Evolutionary conservation across 2,113 vertebrate genomes (phyloP), one percentile per base, ranked within the genome.

Genomic region (Callipepla californica): DNA sequence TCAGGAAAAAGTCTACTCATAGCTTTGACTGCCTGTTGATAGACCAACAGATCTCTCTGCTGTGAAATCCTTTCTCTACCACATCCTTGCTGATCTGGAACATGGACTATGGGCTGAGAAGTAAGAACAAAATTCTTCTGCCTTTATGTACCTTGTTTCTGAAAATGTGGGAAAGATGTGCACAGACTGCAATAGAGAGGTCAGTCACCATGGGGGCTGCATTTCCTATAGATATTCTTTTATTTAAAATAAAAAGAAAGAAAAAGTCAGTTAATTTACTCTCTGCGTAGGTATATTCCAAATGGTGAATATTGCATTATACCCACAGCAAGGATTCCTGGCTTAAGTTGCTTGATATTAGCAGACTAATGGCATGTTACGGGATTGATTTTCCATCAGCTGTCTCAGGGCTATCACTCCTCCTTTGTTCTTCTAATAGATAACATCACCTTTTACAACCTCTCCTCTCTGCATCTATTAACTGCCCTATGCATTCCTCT

Each of bases 341-440:
- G 87, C 89, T 91, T 94, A 94, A 80, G 36, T 72, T 90, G 44
- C 72, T 76, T 94, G 89, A 86, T 95, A 90, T 90, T 81, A 92
- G 89, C 58, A 84, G 95, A 66, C 61, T 95, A 77, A 92, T 90
- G 87, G 66, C 68, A 88, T 92, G 89, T 85, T 96, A 85, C 51
- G n/a, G 80, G 42, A 95, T 96, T 88, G 92, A 88, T 95, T 93
- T 95, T 88, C 89, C 44, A 87, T 90, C 93, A 85, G 57, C 48
- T 34, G 80, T 80, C 66, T 68, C 91, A 83, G 91, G 88, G 70
- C 45, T 82, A 83, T 95, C 89, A 78, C 59, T 95, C 89, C 68
- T 87, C 44, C 91, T 94, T 95, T 97, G 91, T 92, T 97, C 92
- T 91, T 83, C 87, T 92, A 78, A 92, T 23, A 86, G 87, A 87